Base-by-base conservation (phyloP, 2,888 invertebrate genomes). In the Acrobasis consociella region DNA sequence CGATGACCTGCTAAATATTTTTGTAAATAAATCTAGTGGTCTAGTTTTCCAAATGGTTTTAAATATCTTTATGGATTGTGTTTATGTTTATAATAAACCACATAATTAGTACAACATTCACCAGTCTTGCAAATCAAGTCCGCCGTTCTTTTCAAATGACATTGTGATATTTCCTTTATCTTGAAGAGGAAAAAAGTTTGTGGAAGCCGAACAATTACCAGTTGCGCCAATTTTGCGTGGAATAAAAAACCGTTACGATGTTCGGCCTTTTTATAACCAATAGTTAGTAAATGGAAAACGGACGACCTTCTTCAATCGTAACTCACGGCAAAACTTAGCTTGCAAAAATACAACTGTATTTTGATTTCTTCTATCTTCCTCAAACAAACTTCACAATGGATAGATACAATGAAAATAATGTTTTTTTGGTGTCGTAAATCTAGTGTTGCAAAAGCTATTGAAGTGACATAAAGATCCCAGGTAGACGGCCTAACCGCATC, bases 401-500 rank as follows among this genome's bases (percentile, higher is more conserved):
- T 38, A 51, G 5, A 1, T 16, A 31, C 5, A 46, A 37, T 31
- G 22, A 10, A 49, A 56, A 60, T 49, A 58, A 49, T 37, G 9
- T 51, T 38, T 51, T 65, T 53, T 49, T n/a, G 38, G 49, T 58
- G 53, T 64, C 60, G 65, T 69, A 69, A 71, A 69, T 67, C 67
- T 69, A 63, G 61, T 39, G 66, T 67, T 67, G 68, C 68, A 69
- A 66, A 69, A 67, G 66, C 62, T 61, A 64, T 61, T 67, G 64
- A 75, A 76, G 68, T 72, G 78, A 77, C 69, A 69, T 64, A 70
- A 72, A 69, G 71, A 75, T 71, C 75, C 70, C 88, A 90, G 89
- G 91, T 90, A 90, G 84, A 83, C 73, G 77, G 71, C 75, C 76
- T 69, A 72, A 72, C 76, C 76, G 83, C 77, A 79, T 86, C 91